These are phyloP conservation scores for Lepas anatifera DNA, from an alignment of 2,888 invertebrate species.

Conservation along the genomic window DNA sequence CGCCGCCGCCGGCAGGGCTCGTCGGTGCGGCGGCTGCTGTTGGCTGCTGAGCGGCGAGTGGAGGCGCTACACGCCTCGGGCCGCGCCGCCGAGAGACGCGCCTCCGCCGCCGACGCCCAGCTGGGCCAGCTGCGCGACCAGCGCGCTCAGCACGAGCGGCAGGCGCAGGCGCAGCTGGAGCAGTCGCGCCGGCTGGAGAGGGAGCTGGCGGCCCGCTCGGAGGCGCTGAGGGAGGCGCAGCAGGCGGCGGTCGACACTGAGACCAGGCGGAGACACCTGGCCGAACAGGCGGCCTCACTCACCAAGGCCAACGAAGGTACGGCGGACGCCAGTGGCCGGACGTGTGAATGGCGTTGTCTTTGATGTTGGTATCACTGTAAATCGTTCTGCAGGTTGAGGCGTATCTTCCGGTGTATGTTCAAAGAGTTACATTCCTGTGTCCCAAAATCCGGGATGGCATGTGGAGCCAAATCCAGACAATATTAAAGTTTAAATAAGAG, in stretches of 20 bases:
- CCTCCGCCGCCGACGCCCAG: not conserved
- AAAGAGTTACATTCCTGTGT: no score
- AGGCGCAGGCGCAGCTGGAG: slow-evolving; percentile 2
- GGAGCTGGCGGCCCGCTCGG: not conserved
- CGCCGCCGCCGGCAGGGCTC: not conserved
- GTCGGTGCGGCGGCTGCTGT: not conserved
- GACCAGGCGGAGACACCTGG: not conserved
- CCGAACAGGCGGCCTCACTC: not conserved
- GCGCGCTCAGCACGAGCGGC: not conserved
- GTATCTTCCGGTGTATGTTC: no score
- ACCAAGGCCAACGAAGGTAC: not conserved
- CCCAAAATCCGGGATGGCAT: no score
- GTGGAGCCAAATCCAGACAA: no score
- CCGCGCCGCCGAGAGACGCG: not conserved
- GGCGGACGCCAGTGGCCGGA: not conserved
- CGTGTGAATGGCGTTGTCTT: no score
- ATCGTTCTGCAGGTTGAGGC: no score
- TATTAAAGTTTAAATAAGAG: no score
- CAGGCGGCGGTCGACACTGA: not conserved
- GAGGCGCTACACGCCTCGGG: not conserved
- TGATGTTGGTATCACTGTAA: no score
- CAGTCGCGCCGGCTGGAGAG: not conserved
- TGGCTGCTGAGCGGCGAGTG: not conserved
- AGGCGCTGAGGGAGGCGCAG: not conserved
- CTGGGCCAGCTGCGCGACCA: not conserved